Evolutionary conservation across 2,888 invertebrate species (phyloP), one percentile per base, ranked within the genome.

Genomic region (Habroteleia sp.): DNA sequence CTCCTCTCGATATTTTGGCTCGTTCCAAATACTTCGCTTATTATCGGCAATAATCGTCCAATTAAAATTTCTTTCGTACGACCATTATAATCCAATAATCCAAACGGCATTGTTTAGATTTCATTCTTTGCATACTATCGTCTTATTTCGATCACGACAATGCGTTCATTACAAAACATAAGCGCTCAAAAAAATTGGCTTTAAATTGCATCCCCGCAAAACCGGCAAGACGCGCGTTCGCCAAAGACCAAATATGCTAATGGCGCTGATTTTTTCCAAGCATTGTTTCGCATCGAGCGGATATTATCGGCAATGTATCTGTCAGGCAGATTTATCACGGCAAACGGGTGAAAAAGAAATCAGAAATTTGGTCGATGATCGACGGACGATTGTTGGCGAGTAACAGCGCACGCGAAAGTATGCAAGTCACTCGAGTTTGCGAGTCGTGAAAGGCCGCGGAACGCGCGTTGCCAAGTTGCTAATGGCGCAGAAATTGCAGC

Each of bases 291-390:
- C 39, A 33, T 25, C 7, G 8, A 11, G 3, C 31, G 33, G 33
- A 16, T 52, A 39, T 63, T 42, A 20, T 23, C 63, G 63, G 25
- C 16, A 16, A 50, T 50, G 63, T 63, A 52, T 25, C 50, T 50
- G 63, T 63, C 63, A 52, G 16, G 33, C n/a, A 63, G 50, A 63
- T 63, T 52, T 63, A 63, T 63, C 50, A 39, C 48, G 3, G 20
- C 33, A 13, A n/a, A 17, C 23, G 27, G 8, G 29, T 29, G 52
- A 63, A 56, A 56, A 68, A 46, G 48, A 68, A 58, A 31, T 11
- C 39, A 33, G 46, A 46, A 58, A 58, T 68, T 56, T 68, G 20
- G 68, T 14, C 48, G 56, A 56, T 68, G 68, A 48, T 68, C 41
- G 58, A 52, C 65, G 52, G 33, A 2, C 46, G 41, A 41, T 63